A percentile compares a stretch with the other conserved stretches of the same genome.
Conservation (phyloP, 2,888 invertebrate genomes). For the Rhingia rostrata region DNA sequence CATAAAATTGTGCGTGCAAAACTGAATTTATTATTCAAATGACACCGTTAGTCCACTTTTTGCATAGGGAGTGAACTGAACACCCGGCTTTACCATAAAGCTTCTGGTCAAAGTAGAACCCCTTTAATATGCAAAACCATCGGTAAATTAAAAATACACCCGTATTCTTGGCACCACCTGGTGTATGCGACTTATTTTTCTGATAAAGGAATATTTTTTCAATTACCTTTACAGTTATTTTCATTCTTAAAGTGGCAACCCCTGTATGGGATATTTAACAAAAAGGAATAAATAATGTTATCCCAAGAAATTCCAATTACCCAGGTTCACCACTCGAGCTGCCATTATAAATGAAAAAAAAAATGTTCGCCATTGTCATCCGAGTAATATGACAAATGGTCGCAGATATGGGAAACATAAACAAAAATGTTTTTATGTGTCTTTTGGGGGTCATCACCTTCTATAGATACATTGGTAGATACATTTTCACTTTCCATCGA, state of each 20-base stretch:
- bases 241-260: neutral
- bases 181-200: constrained; percentile 8
- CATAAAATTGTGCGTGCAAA: no score
- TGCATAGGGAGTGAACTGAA: neutral
- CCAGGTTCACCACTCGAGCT: neutral
- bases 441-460: constrained; percentile 19
- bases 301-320: neutral
- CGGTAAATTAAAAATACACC: neutral
- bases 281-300: constrained; percentile 4
- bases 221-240: constrained; percentile 11
- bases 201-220: constrained; percentile 1
- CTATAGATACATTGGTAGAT: constrained; percentile 3
- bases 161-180: constrained; percentile 7
- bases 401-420: neutral
- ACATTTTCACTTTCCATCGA: constrained; percentile 1
- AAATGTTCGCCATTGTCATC: neutral
- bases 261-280: constrained; percentile 3
- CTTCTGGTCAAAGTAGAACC: constrained; percentile 6
- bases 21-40: no score
- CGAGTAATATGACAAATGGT: constrained; percentile 4
- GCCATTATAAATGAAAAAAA: neutral
- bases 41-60: no score
- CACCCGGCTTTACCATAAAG: neutral
- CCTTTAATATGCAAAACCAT: constrained; percentile 15
- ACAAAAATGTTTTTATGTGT: neutral